Evolutionary conservation across 2,888 invertebrate genomes (phyloP), one percentile per base, ranked within the genome.

Genomic region (Caenorhabditis japonica): DNA sequence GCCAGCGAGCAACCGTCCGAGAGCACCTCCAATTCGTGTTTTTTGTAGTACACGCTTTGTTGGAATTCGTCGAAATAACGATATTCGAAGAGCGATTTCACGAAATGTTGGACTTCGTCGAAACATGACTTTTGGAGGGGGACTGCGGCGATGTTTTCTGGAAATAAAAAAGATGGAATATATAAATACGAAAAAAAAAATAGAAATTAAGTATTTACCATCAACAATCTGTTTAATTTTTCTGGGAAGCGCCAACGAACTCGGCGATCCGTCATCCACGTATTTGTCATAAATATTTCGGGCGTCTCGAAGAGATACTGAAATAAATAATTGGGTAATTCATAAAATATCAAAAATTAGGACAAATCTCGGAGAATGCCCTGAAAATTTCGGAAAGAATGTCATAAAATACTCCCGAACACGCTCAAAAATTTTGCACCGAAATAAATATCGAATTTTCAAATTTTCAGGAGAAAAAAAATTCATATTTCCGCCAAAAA

Each of bases 1-100:
- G 21, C 27, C 25, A 77, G 17, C 33, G 38, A 49, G 21, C 75
- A 77, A 5, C 72, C 77, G 12, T 60, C 39, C 3, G 55, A 60
- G 10, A 75, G 41, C 23, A 96, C 91, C 88, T 97, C 95, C 83
- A 97, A 92, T 90, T 95, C 94, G 90, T 95, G 93, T 90, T 94
- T 95, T 87, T 93, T 93, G 89, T 94, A 93, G 88, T 92, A 93
- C 86, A 93, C 92, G 88, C 94, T 95, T 83, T 92, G 91, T 78
- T 93, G 89, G 89, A 94, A 97, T 81, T 92, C 92, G 83, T 92
- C 91, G 88, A 93, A 92, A 90, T 92, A 90, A 51, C 92, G 91
- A 83, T 69, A 71, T 47, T 78, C 75, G 55, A 80, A 78, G 2
- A 80, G 44, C 13, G 75, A 69, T 34, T 56, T 66, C 13, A 80